These are phyloP conservation scores for Cygnus olor DNA, from an alignment of 2,797 vertebrate species.

Conservation along the genomic window DNA sequence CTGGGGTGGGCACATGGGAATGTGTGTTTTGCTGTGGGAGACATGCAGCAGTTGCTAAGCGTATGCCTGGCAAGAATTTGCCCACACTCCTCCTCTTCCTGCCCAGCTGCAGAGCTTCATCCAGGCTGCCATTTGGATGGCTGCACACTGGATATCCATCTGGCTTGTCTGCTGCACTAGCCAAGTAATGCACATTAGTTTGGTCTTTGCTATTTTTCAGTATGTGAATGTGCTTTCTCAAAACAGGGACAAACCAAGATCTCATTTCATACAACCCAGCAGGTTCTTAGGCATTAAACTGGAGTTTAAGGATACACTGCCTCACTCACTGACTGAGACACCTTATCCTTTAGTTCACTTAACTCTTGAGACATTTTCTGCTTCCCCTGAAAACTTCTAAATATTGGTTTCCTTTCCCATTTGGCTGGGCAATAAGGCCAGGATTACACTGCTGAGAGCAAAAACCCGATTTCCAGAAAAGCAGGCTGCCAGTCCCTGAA, in stretches of 20 bases:
- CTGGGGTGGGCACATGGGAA: rapidly evolving
- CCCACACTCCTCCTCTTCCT: background rate
- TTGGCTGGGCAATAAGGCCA: background rate
- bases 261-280: background rate
- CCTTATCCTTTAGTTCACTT: background rate
- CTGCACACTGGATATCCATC: background rate
- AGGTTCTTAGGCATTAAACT: background rate
- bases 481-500: background rate
- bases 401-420: background rate
- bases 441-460: background rate
- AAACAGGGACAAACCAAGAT: background rate
- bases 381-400: background rate
- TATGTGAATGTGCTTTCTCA: background rate
- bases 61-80: background rate
- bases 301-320: background rate
- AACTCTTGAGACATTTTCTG: background rate
- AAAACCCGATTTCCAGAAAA: background rate
- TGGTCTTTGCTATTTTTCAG: background rate
- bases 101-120: background rate
- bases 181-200: background rate
- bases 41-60: background rate
- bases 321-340: background rate
- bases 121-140: background rate
- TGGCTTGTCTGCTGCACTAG: background rate
- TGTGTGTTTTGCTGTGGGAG: background rate